Evolutionary conservation across 2,797 vertebrate species (phyloP).

Genomic region (Myotis myotis): DNA sequence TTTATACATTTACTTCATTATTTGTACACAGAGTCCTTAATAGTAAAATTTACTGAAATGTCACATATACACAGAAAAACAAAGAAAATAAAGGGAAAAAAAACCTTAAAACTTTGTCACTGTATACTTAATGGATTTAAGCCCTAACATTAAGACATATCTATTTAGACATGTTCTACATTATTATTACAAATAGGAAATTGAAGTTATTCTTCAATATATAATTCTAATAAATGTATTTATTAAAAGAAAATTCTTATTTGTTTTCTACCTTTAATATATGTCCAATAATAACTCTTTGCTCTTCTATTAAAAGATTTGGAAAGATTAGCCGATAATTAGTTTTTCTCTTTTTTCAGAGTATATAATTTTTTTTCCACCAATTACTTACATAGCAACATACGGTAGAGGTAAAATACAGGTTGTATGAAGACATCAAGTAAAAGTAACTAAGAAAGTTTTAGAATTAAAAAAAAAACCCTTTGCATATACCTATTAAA

Average conservation of each 20-base stretch:
- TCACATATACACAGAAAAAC: not conserved
- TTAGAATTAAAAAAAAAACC: not conserved
- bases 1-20: not conserved
- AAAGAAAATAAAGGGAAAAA: not conserved
- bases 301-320: not conserved
- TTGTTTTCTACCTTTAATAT: not conserved
- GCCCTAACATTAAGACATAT: not conserved
- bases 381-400: not conserved
- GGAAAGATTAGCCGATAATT: not conserved
- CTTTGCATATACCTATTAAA: not conserved
- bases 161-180: not conserved
- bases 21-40: not conserved
- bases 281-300: conserved; percentile 23
- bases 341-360: not conserved
- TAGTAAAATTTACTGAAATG: conserved; percentile 16
- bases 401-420: not conserved
- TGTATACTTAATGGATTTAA: not conserved
- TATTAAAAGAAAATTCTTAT: not conserved
- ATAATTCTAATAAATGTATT: not conserved
- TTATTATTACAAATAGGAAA: not conserved
- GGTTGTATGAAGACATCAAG: not conserved
- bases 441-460: not conserved
- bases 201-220: not conserved
- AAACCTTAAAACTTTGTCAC: not conserved
- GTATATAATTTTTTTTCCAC: not conserved